Conservation (phyloP, 64 coral and sea anemone genomes). For the Orbicella faveolata region DNA sequence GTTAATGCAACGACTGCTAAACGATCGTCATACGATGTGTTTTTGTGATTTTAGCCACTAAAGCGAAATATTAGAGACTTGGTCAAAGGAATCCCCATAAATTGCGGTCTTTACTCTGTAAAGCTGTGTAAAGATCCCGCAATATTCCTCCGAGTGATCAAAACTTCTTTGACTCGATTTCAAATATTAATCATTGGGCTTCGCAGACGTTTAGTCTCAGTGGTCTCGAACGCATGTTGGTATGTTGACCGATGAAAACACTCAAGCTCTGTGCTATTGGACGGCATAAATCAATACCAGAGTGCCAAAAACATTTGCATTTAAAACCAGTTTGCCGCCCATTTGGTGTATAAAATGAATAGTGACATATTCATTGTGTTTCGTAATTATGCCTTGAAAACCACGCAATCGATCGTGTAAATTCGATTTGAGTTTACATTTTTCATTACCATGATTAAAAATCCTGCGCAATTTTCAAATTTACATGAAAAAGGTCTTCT, state of each 20-base stretch:
- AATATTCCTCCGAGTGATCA: background rate
- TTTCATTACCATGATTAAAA: background rate
- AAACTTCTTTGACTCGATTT: background rate
- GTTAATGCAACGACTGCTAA: background rate
- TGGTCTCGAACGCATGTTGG: background rate
- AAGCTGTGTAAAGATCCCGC: background rate
- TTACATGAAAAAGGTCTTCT: background rate
- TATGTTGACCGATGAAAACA: constrained; percentile 30
- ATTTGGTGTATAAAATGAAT: background rate
- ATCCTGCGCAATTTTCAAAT: background rate
- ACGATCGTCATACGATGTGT: background rate
- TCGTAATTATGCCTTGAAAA: background rate
- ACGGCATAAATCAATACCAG: background rate
- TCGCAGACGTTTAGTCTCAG: background rate
- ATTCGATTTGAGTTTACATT: background rate
- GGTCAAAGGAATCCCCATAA: background rate
- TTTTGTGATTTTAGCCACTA: background rate
- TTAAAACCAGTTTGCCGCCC: background rate
- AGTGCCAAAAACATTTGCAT: background rate
- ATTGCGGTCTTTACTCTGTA: background rate
- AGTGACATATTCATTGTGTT: background rate
- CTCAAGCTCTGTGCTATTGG: background rate
- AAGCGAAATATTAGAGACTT: constrained; percentile 2
- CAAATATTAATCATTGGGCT: background rate
- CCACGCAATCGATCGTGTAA: background rate